Evolutionary conservation across 2,797 vertebrate species (phyloP).

Genomic region (Pachyuromys duprasi): DNA sequence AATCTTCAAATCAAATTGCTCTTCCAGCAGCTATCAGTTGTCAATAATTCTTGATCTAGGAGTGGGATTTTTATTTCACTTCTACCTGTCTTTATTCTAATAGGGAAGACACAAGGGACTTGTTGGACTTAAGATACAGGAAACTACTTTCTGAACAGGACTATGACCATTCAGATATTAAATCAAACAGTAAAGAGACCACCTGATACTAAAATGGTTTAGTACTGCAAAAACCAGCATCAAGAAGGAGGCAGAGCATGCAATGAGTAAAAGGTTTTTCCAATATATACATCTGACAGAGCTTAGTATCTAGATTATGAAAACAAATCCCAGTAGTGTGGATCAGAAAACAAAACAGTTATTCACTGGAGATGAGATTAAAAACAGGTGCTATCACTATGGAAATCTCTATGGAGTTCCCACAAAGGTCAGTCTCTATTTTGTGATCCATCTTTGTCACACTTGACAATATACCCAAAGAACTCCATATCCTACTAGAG

Average conservation of each 20-base stretch:
- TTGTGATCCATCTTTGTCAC: not conserved
- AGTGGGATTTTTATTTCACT: not conserved
- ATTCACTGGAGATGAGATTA: not conserved
- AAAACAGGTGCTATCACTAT: not conserved
- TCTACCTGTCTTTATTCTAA: not conserved
- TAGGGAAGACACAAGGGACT: not conserved
- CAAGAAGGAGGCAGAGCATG: not conserved
- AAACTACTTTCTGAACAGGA: not conserved
- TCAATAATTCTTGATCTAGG: too few species aligned
- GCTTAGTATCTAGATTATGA: not conserved
- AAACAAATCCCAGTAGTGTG: not conserved
- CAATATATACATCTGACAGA: not conserved
- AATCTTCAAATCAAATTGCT: not conserved
- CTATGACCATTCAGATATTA: too few species aligned
- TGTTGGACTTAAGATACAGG: not conserved
- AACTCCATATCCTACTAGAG: rapidly evolving
- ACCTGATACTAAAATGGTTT: not conserved
- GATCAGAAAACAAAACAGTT: not conserved
- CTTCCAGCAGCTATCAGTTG: not conserved
- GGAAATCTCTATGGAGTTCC: not conserved
- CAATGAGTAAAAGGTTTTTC: not conserved
- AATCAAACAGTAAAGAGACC: not conserved
- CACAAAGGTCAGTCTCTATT: too few species aligned
- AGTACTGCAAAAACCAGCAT: not conserved
- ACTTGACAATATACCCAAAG: not conserved